These are phyloP conservation scores for Drymodes brunneopygia DNA, from an alignment of 2,113 vertebrate genomes.

Conservation along the genomic window DNA sequence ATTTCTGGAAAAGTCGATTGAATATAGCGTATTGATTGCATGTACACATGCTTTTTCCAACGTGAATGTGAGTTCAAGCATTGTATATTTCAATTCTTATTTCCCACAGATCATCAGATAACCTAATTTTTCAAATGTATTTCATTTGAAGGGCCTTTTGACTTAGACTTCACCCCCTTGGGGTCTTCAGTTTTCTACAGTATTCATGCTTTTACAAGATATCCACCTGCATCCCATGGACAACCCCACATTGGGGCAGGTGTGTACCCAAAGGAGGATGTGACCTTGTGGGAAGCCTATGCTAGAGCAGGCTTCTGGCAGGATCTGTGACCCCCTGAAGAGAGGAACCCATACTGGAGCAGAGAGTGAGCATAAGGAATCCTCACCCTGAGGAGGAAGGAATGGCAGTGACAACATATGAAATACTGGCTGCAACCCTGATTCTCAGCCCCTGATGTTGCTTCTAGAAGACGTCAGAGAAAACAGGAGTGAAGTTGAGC, in stretches of 20 bases:
- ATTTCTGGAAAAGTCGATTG: not conserved
- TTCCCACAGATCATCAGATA: not conserved
- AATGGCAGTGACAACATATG: not conserved
- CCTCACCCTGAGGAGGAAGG: not conserved
- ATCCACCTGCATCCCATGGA: not conserved
- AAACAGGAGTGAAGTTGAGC: not conserved
- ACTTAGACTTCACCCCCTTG: not conserved
- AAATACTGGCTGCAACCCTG: rapidly evolving
- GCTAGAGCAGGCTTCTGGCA: not conserved
- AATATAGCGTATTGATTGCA: not conserved
- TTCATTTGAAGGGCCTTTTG: not conserved
- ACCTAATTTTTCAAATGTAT: not conserved
- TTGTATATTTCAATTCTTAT: not conserved
- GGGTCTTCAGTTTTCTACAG: not conserved
- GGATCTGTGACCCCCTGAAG: not conserved
- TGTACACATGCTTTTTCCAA: not conserved
- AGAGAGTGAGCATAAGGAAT: not conserved
- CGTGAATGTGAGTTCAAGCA: not conserved
- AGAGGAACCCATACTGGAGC: not conserved
- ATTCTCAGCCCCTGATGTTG: not conserved
- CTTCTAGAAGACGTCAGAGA: not conserved
- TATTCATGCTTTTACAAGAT: not conserved
- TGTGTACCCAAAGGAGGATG: not conserved
- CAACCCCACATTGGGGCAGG: not conserved
- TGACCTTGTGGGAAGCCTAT: not conserved